These are phyloP conservation scores for Anastrepha ludens DNA, from an alignment of 1,140 invertebrate species.

Conservation along the genomic window DNA sequence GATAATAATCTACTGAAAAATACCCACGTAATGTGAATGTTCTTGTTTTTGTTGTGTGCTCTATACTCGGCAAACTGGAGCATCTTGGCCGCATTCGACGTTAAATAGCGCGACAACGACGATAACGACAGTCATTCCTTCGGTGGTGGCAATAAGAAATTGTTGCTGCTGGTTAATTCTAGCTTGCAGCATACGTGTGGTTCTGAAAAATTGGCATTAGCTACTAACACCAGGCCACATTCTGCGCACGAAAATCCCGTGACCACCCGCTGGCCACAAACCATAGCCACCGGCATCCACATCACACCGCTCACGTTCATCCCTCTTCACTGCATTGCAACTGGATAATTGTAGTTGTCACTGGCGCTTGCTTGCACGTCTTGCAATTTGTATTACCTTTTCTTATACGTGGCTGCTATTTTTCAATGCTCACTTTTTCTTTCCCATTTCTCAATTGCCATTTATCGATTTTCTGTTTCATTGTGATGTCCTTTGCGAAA, in stretches of 20 bases:
- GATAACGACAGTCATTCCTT: background rate
- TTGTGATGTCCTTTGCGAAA: background rate
- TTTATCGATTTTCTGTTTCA: background rate
- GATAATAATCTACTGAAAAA: background rate
- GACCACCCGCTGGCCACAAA: conserved; percentile 27
- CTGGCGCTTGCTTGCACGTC: background rate
- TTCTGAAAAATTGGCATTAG: background rate
- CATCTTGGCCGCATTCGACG: background rate
- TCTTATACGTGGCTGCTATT: background rate
- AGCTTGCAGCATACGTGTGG: background rate
- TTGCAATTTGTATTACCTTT: background rate
- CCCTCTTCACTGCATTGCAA: background rate
- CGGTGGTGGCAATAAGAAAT: background rate
- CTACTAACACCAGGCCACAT: background rate
- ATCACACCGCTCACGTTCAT: background rate
- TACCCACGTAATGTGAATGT: background rate
- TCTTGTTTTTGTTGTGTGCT: background rate
- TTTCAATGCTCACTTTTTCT: background rate
- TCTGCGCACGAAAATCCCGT: background rate
- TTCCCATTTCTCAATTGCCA: background rate
- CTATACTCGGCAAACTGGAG: background rate
- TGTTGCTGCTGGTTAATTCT: conserved; percentile 18
- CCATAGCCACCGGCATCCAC: background rate
- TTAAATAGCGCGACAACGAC: background rate
- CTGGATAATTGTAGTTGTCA: background rate